A percentile compares a stretch with the other conserved stretches of the same genome.
Evolutionary conservation across 2,797 vertebrate species (phyloP).

Genomic region (Heliangelus exortis): DNA sequence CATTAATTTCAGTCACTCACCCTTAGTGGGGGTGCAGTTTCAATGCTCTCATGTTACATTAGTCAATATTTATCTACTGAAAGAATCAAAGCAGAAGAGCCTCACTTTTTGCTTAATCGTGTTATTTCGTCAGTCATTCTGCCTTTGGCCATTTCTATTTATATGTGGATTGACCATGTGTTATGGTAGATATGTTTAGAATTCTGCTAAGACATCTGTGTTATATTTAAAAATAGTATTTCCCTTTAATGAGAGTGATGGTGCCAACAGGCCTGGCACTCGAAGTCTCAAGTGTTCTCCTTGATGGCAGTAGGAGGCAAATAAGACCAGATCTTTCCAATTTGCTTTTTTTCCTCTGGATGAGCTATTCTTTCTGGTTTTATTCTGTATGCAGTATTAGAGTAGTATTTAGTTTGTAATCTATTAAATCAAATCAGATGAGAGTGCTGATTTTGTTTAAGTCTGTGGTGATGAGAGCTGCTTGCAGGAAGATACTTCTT

Average conservation of each 20-base stretch:
- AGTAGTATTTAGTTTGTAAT: constrained; percentile 41
- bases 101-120: not conserved
- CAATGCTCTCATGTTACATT: not conserved
- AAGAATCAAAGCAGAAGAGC: not conserved
- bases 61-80: not conserved
- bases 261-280: not conserved
- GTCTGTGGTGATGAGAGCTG: fast-evolving
- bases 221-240: constrained; percentile 8
- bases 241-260: constrained; percentile 30
- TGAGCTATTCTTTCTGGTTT: constrained; percentile 9
- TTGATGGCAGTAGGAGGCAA: constrained; percentile 12
- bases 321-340: not conserved
- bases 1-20: not conserved
- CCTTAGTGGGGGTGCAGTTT: not conserved
- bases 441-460: constrained; percentile 22
- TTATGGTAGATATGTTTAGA: constrained; percentile 16
- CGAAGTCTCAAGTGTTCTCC: not conserved
- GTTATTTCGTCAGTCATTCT: not conserved
- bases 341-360: not conserved
- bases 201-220: not conserved
- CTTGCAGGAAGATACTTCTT: constrained; percentile 18
- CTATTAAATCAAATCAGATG: constrained; percentile 27
- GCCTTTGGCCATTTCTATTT: constrained; percentile 40
- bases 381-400: constrained; percentile 48
- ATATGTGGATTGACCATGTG: not conserved